Percentiles rank a stretch among this genome's conserved stretches.
Evolutionary conservation across 2,113 vertebrate genomes (phyloP).

Genomic region (Progne subis): DNA sequence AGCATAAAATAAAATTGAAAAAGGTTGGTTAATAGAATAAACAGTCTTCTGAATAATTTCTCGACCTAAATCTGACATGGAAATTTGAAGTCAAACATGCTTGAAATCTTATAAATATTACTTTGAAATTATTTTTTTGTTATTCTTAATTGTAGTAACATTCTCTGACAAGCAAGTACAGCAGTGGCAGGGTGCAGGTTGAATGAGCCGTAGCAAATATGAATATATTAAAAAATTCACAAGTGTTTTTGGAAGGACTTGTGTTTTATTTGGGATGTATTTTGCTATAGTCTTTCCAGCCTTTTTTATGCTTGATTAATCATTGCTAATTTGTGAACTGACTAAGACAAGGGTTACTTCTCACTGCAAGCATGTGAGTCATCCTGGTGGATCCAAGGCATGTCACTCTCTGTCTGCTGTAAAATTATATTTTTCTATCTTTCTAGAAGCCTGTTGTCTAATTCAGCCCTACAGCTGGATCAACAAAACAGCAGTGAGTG

Average conservation of each 20-base stretch:
- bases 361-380: conserved; percentile 27
- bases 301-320: conserved; percentile 11
- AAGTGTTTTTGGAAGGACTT: neutral
- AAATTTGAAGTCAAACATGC: neutral
- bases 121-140: neutral
- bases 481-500: conserved; percentile 46
- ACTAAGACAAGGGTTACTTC: neutral
- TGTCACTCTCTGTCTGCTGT: conserved; percentile 30
- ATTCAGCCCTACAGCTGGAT: conserved; percentile 55
- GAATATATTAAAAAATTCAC: neutral
- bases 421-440: conserved; percentile 34
- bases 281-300: neutral
- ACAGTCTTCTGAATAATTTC: conserved; percentile 2
- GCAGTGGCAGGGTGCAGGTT: neutral
- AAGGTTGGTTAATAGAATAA: neutral
- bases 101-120: neutral
- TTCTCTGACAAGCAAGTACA: neutral
- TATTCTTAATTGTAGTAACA: neutral
- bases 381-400: conserved; percentile 31
- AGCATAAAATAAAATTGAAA: neutral
- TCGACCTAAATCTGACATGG: neutral
- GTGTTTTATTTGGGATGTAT: neutral
- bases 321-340: conserved; percentile 16
- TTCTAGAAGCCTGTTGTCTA: conserved; percentile 42
- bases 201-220: neutral